Evolutionary conservation across 1,140 invertebrate genomes (phyloP).

Genomic region (Drusus annulatus): DNA sequence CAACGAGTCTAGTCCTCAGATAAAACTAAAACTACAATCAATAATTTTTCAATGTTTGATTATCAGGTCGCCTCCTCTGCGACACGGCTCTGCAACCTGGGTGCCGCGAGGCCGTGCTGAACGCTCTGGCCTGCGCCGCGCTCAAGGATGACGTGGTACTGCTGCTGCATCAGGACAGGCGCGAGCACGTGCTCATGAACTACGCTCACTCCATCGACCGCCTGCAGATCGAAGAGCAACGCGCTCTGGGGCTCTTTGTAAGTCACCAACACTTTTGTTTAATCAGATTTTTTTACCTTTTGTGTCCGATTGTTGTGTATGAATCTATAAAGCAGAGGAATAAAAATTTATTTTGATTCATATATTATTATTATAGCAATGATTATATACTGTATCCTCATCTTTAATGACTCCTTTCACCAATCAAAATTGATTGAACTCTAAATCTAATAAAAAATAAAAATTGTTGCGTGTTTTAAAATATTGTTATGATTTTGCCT

Average conservation of each 20-base stretch:
- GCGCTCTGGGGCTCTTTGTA: slow-evolving; percentile 86
- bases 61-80: slow-evolving; percentile 77
- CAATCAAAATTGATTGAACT: too few species aligned
- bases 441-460: too few species aligned
- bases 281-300: too few species aligned
- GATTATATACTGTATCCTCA: too few species aligned
- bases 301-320: too few species aligned
- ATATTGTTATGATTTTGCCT: too few species aligned
- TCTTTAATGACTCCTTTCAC: too few species aligned
- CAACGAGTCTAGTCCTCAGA: too few species aligned
- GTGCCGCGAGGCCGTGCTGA: slow-evolving; percentile 76
- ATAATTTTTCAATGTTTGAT: not conserved
- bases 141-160: slow-evolving; percentile 93
- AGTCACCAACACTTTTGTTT: slow-evolving; percentile 62
- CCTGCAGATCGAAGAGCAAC: slow-evolving; percentile 83
- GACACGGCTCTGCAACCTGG: slow-evolving; percentile 74
- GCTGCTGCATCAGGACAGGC: slow-evolving; percentile 90
- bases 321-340: too few species aligned
- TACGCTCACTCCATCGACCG: slow-evolving; percentile 89
- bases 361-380: too few species aligned
- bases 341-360: too few species aligned
- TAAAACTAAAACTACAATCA: not conserved
- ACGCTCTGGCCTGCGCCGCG: slow-evolving; percentile 82
- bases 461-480: too few species aligned
- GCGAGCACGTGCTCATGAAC: slow-evolving; percentile 92